phyloP scores from a whole-genome alignment of 2,888 invertebrate species.

The Conomelus anceps region DNA sequence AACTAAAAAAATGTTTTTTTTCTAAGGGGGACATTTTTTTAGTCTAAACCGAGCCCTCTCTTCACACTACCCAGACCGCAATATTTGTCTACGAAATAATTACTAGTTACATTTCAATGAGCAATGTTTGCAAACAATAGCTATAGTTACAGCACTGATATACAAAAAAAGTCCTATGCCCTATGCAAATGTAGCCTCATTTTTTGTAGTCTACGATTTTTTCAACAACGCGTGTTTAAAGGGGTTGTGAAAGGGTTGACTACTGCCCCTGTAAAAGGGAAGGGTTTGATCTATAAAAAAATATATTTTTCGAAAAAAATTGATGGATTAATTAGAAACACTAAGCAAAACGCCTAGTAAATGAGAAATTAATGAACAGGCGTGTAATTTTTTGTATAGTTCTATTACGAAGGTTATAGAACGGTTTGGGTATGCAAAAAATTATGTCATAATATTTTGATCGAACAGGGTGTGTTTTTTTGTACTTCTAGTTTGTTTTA shows the following conservation, averaged over 20 bases:
- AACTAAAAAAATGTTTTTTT: neutral
- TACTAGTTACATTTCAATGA: neutral
- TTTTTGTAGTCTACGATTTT: neutral
- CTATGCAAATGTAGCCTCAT: neutral
- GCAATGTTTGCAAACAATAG: neutral
- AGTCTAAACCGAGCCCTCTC: neutral
- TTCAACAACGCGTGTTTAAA: neutral
- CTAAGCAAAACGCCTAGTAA: neutral
- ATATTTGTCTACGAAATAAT: neutral
- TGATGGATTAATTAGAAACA: neutral
- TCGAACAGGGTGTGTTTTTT: neutral
- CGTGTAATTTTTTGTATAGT: neutral
- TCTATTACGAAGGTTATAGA: neutral
- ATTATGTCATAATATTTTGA: neutral
- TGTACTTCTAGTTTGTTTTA: too few species aligned
- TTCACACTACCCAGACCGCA: neutral
- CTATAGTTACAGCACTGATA: neutral
- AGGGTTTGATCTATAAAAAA: neutral
- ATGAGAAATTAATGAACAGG: neutral
- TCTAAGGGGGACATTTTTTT: neutral
- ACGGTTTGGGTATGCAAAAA: neutral
- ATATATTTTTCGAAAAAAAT: neutral
- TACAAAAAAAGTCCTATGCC: neutral
- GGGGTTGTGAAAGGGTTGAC: neutral
- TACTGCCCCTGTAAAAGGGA: neutral